Conservation (phyloP, 2,113 vertebrate genomes). For the Miniopterus natalensis region DNA sequence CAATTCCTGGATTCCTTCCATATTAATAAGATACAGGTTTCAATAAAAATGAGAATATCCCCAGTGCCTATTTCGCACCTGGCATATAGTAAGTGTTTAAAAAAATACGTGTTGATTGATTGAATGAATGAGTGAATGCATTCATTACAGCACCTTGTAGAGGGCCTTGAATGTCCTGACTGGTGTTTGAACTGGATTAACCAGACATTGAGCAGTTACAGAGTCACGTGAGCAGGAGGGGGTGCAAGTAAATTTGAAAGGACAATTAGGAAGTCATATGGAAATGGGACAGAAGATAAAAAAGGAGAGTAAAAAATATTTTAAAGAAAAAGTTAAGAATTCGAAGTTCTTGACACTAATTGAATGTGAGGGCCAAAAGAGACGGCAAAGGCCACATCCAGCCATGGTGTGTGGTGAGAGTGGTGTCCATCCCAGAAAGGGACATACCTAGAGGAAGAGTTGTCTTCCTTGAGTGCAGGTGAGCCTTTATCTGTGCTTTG, state of each 20-base stretch:
- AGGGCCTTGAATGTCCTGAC: neutral
- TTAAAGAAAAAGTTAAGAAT: neutral
- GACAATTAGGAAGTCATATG: neutral
- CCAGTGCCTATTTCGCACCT: neutral
- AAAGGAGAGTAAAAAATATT: neutral
- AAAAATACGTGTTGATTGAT: neutral
- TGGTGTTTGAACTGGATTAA: neutral
- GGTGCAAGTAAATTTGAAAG: neutral
- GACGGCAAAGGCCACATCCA: neutral
- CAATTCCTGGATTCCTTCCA: neutral
- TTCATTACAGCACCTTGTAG: neutral
- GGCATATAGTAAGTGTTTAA: neutral
- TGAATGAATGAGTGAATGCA: neutral
- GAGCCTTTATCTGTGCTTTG: neutral
- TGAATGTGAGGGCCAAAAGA: neutral
- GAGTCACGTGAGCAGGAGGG: neutral
- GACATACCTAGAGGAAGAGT: no score
- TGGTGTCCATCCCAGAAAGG: neutral
- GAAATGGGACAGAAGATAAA: neutral
- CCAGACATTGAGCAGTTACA: neutral
- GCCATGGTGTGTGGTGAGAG: neutral
- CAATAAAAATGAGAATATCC: neutral
- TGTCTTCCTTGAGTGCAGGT: neutral
- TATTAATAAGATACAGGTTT: neutral
- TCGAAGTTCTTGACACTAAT: neutral